Conservation (phyloP, 2,888 invertebrate species). For the Quadroppia sp. region DNA sequence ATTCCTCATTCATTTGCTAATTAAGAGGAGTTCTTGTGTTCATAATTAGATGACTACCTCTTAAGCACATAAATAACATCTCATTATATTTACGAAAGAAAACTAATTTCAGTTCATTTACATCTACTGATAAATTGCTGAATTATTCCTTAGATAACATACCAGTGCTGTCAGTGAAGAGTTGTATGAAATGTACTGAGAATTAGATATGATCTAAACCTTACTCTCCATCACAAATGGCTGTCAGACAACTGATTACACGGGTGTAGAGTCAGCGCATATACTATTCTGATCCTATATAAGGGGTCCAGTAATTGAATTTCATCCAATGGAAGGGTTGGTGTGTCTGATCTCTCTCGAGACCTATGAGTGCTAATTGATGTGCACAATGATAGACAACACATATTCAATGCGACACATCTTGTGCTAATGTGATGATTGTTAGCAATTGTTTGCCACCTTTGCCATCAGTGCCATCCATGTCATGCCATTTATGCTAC, state of each 20-base stretch:
- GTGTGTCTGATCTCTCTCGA: constrained; percentile 33
- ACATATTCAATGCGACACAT: neutral
- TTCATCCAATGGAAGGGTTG: constrained; percentile 33
- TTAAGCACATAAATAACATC: constrained; percentile 35
- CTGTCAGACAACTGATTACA: constrained; percentile 29
- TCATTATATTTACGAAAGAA: constrained; percentile 29
- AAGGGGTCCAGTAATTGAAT: constrained; percentile 34
- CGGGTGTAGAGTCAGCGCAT: constrained; percentile 21
- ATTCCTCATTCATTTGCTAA: constrained; percentile 36
- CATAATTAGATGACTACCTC: constrained; percentile 37
- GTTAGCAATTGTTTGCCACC: constrained; percentile 1
- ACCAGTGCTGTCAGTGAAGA: constrained; percentile 9
- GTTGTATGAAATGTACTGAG: neutral
- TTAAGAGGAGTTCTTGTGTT: neutral
- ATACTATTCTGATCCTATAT: constrained; percentile 34
- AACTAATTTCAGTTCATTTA: constrained; percentile 36
- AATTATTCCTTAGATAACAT: constrained; percentile 15
- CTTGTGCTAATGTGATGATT: constrained; percentile 1
- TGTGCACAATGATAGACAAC: constrained; percentile 25
- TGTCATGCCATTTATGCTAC: neutral
- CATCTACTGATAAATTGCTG: constrained; percentile 34
- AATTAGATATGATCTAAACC: constrained; percentile 4
- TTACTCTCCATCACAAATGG: constrained; percentile 21
- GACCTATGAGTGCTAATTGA: constrained; percentile 34
- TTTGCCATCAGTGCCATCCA: neutral